Base-by-base conservation (phyloP, 2,888 invertebrate species). In the Trachelus tabidus region DNA sequence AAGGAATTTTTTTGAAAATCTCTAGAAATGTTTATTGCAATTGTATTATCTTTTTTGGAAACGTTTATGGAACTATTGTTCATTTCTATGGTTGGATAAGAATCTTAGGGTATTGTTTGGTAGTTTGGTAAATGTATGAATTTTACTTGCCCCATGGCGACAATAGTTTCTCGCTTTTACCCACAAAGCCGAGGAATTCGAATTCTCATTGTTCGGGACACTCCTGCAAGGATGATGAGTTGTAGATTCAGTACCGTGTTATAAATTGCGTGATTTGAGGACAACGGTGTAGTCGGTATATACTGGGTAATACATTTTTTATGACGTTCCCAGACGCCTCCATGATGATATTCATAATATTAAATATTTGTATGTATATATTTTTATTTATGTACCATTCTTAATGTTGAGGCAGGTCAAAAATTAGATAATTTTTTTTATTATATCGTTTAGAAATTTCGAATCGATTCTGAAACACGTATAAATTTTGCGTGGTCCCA, bases 141-240 rank as follows among this genome's bases (percentile, higher is more conserved):
- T 69, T 74, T 75, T 77, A 6, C 33, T 71, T 3, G 69, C 15
- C n/a, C 56, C 30, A 11, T 30, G 12, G 71, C 30, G 33, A 71
- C 71, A 71, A 71, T 71, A 34, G 71, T 71, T 71, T 34, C 71
- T 31, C 71, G 71, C 71, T 33, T 34, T 31, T 34, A n/a, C 3
- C 71, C 12, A 74, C 74, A 37, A 34, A 34, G 74, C 34, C 74
- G 33, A 73, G 78, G 78, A 78, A 78, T 76, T 78, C 71, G 75
- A 78, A 75, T 75, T 73, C 78, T 56, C 71, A 78, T 77, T 75
- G 75, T 77, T 77, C 77, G 75, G 75, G 75, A 75, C 77, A 77
- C 77, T 77, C 77, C 78, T 37, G 74, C 35, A 23, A 56, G 56
- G 56, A 75, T 75, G 77, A 77, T 75, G 75, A 77, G 77, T 77